Conservation (phyloP, 92 coral and sea anemone genomes). For the Zoanthus sociatus region DNA sequence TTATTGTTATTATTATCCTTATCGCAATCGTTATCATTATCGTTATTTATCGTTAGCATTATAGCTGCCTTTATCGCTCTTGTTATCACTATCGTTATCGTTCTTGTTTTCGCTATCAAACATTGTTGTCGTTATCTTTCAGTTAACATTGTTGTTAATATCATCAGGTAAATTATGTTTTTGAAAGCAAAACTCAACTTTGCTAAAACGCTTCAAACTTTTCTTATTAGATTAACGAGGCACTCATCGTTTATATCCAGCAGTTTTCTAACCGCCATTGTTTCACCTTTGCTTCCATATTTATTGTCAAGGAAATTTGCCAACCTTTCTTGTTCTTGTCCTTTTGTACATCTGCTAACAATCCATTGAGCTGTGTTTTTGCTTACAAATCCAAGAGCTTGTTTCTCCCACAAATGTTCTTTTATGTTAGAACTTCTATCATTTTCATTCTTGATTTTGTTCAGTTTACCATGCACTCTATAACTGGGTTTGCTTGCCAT, state of each 20-base stretch:
- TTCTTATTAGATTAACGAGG: constrained; percentile 40
- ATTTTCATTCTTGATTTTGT: neutral
- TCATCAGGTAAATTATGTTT: no score
- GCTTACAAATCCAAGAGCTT: constrained; percentile 75
- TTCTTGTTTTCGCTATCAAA: no score
- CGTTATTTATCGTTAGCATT: no score
- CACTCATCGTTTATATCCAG: constrained; percentile 76
- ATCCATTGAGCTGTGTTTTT: constrained; percentile 90
- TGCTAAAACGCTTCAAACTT: neutral
- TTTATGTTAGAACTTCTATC: constrained; percentile 21
- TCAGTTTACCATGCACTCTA: neutral
- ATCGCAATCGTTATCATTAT: no score
- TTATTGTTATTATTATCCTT: no score
- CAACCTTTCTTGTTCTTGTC: constrained; percentile 65
- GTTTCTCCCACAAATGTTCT: constrained; percentile 75
- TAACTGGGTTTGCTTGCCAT: constrained; percentile 2
- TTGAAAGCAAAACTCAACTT: neutral
- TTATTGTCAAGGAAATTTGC: constrained; percentile 67
- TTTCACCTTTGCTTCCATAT: constrained; percentile 56
- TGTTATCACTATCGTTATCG: no score
- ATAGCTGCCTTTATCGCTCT: no score
- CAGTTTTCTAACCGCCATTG: constrained; percentile 71
- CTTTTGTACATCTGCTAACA: constrained; percentile 77
- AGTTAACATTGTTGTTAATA: no score
- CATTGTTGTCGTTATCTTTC: no score